Conservation (phyloP, 2,797 vertebrate species). For the Agapornis canus region DNA sequence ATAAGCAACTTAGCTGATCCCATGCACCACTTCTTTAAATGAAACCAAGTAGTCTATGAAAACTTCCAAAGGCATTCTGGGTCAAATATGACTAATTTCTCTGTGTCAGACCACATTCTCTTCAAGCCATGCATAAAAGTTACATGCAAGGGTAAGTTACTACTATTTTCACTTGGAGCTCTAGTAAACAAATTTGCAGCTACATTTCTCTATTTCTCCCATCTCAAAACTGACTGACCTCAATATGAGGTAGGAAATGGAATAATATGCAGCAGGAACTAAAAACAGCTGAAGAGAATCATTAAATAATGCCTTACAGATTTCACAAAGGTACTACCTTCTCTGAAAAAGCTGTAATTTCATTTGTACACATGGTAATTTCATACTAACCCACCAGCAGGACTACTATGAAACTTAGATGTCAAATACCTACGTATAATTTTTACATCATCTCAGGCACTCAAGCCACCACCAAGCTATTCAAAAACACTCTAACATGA, state of each 20-base stretch:
- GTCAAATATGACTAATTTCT: neutral
- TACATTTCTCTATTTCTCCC: neutral
- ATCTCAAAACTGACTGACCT: neutral
- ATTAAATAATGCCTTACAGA: neutral
- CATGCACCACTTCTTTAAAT: neutral
- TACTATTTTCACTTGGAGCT: neutral
- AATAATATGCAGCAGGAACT: neutral
- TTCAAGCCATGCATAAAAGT: neutral
- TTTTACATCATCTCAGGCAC: neutral
- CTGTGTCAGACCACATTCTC: neutral
- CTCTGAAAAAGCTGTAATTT: neutral
- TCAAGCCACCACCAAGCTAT: neutral
- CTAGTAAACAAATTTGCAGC: neutral
- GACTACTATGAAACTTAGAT: neutral
- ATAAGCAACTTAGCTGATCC: neutral
- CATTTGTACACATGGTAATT: neutral
- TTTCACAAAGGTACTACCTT: neutral
- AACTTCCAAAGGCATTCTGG: neutral
- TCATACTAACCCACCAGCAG: neutral
- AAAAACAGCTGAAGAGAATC: neutral
- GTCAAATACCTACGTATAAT: neutral
- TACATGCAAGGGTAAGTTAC: neutral
- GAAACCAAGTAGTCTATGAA: neutral
- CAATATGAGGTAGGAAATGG: neutral
- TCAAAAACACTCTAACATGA: neutral